Evolutionary conservation across 2,797 vertebrate species (phyloP).

Genomic region (Natrix natrix): DNA sequence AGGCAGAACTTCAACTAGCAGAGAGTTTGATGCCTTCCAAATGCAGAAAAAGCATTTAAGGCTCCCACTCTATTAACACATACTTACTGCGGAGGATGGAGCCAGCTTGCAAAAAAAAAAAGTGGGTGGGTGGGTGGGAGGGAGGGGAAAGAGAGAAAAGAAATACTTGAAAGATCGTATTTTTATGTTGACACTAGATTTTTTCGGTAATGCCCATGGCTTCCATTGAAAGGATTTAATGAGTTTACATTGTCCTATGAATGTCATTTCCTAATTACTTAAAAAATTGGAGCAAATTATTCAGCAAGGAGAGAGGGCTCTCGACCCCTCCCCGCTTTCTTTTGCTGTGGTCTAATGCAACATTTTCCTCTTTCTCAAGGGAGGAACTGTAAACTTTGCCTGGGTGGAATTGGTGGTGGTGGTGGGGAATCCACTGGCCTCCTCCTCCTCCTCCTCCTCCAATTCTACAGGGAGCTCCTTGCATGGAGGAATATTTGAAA

Average conservation of each 20-base stretch:
- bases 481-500: not conserved
- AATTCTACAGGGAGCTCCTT: not conserved
- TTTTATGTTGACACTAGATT: slow-evolving; percentile 65
- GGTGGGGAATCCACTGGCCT: not conserved
- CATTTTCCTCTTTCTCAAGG: slow-evolving; percentile 57
- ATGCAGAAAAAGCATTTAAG: slow-evolving; percentile 75
- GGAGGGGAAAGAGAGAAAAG: not conserved
- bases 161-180: slow-evolving; percentile 52
- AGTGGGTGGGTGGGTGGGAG: not conserved
- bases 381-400: slow-evolving; percentile 36
- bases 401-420: not conserved
- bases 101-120: slow-evolving; percentile 52
- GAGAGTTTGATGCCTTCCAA: slow-evolving; percentile 71
- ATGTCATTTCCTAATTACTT: slow-evolving; percentile 64
- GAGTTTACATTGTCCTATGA: slow-evolving; percentile 72
- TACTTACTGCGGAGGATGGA: slow-evolving; percentile 62
- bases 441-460: not conserved
- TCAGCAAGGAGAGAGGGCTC: slow-evolving; percentile 48
- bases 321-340: not conserved
- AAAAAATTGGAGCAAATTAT: slow-evolving; percentile 48
- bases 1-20: slow-evolving; percentile 81
- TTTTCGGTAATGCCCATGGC: slow-evolving; percentile 69
- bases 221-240: slow-evolving; percentile 73
- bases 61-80: slow-evolving; percentile 75
- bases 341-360: slow-evolving; percentile 45